Evolutionary conservation across 2,888 invertebrate species (phyloP).

Genomic region (Chrysopilus asiliformis): DNA sequence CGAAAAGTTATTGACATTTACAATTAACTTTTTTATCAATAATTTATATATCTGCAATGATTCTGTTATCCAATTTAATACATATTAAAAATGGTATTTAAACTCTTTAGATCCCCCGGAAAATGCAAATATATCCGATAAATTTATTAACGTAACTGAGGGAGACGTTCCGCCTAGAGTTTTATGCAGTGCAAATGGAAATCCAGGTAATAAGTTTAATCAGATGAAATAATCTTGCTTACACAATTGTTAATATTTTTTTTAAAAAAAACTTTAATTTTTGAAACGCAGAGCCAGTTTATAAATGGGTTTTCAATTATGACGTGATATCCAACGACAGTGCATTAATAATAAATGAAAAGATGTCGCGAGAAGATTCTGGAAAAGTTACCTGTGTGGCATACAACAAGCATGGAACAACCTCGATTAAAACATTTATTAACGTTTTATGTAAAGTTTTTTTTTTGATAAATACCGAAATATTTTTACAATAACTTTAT

Average conservation of each 20-base stretch:
- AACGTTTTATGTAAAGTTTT: constrained; percentile 64
- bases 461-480: constrained; percentile 26
- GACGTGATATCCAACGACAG: constrained; percentile 39
- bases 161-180: constrained; percentile 40
- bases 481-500: background rate
- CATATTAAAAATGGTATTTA: no score
- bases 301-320: constrained; percentile 32
- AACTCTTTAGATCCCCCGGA: constrained; percentile 60
- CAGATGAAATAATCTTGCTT: no score
- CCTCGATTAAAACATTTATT: constrained; percentile 52
- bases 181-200: constrained; percentile 40
- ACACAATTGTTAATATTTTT: no score
- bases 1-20: no score
- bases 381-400: constrained; percentile 72
- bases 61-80: no score
- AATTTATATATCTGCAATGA: no score
- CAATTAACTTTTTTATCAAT: no score
- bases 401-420: constrained; percentile 63
- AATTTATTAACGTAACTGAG: constrained; percentile 36
- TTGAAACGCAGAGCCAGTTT: constrained; percentile 29
- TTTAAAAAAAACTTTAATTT: no score
- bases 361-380: constrained; percentile 53
- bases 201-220: no score
- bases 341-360: constrained; percentile 48
- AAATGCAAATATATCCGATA: constrained; percentile 56